phyloP scores from a whole-genome alignment of 1,140 invertebrate genomes.

The Popillia japonica region DNA sequence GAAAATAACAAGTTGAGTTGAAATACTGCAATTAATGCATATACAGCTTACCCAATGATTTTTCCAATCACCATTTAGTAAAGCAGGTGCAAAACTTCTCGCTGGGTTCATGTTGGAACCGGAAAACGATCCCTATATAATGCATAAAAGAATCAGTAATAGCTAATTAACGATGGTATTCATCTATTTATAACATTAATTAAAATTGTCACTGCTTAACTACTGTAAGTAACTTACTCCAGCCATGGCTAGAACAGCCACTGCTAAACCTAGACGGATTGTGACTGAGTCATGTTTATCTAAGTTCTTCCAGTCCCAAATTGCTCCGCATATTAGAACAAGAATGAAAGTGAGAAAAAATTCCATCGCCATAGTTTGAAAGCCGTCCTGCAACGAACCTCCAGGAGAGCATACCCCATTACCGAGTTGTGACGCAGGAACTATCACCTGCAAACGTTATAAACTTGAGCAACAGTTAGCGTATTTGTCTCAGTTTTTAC shows the following conservation, averaged over 20 bases:
- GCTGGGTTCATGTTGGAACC: constrained; percentile 86
- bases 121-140: constrained; percentile 75
- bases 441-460: constrained; percentile 57
- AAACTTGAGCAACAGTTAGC: too few species aligned
- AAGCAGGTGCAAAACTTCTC: constrained; percentile 77
- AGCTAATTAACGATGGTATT: too few species aligned
- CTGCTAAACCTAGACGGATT: constrained; percentile 70
- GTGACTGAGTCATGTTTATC: constrained; percentile 65
- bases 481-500: too few species aligned
- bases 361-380: constrained; percentile 67
- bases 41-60: constrained; percentile 73
- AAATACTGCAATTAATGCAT: not conserved
- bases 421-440: constrained; percentile 57
- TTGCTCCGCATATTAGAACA: constrained; percentile 69
- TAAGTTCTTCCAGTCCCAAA: constrained; percentile 71
- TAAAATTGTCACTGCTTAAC: not conserved
- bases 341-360: constrained; percentile 68
- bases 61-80: constrained; percentile 73
- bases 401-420: constrained; percentile 30
- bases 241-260: constrained; percentile 69
- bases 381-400: not conserved
- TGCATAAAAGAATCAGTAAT: constrained; percentile 38
- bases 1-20: constrained; percentile 41
- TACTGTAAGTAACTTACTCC: constrained; percentile 59
- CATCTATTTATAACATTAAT: not conserved